A percentile compares a stretch with the other conserved stretches of the same genome.
Evolutionary conservation across 2,113 vertebrate genomes (phyloP).

Genomic region (Cynocephalus volans): DNA sequence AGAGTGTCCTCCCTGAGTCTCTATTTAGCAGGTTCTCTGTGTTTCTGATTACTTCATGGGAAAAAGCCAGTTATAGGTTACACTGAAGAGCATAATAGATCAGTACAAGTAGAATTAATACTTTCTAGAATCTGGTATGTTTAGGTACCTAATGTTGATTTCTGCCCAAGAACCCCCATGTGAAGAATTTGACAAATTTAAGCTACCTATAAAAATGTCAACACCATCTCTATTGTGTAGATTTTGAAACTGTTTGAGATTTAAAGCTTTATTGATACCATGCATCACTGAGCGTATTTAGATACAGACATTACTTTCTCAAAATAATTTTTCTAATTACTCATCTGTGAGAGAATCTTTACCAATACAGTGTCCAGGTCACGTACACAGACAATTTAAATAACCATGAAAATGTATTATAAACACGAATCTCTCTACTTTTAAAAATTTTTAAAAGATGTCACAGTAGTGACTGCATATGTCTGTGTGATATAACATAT

Average conservation of each 20-base stretch:
- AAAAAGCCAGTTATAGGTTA: background rate
- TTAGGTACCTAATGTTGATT: background rate
- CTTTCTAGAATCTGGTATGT: background rate
- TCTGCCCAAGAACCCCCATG: background rate
- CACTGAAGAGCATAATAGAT: background rate
- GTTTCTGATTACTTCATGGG: background rate
- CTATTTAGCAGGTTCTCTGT: background rate
- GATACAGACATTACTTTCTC: background rate
- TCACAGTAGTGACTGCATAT: background rate
- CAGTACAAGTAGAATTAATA: background rate
- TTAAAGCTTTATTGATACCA: background rate
- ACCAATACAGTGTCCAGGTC: background rate
- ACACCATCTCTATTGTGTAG: background rate
- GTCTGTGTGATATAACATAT: background rate
- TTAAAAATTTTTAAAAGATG: background rate
- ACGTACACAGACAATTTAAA: background rate
- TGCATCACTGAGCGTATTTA: background rate
- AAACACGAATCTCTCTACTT: constrained; percentile 20
- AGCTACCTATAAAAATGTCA: background rate
- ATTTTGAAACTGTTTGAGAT: background rate
- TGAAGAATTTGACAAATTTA: background rate
- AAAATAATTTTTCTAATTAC: constrained; percentile 37
- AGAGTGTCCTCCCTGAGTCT: background rate
- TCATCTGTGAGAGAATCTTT: background rate
- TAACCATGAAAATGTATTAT: background rate